Evolutionary conservation across 2,113 vertebrate genomes (phyloP).

Genomic region (Phalacrocorax brasilianus): DNA sequence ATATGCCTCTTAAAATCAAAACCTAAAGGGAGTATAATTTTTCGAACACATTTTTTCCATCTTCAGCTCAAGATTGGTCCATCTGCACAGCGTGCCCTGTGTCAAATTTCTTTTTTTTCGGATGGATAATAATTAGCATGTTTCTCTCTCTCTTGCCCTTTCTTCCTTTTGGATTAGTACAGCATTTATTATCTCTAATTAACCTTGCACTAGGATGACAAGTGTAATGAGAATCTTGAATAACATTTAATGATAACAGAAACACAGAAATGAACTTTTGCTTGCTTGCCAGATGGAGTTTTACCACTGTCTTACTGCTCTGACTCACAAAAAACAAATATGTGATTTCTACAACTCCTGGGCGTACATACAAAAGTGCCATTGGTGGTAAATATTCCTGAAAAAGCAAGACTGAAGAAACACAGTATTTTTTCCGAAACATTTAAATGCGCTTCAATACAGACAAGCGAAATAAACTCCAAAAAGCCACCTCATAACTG

Average conservation of each 20-base stretch:
- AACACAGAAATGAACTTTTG: conserved; percentile 33
- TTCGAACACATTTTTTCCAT: neutral
- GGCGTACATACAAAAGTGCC: neutral
- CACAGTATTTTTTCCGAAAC: neutral
- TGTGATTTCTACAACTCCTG: neutral
- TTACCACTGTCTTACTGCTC: conserved; percentile 21
- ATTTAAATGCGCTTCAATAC: neutral
- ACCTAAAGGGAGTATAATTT: neutral
- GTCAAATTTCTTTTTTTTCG: conserved; percentile 25
- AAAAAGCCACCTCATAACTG: neutral
- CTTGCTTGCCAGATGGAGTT: conserved; percentile 45
- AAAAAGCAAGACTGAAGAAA: neutral
- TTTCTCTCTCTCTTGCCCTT: conserved; percentile 29
- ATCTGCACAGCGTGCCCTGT: conserved; percentile 4
- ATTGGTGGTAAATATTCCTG: neutral
- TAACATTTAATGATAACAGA: conserved; percentile 45
- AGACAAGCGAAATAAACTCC: neutral
- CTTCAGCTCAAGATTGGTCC: neutral
- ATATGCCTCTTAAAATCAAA: neutral
- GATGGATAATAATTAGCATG: conserved; percentile 28
- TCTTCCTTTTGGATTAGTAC: conserved; percentile 32
- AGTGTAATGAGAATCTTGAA: conserved; percentile 49
- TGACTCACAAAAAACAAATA: conserved; percentile 21
- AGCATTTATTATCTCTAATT: conserved; percentile 59
- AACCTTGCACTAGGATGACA: conserved; percentile 46